These are phyloP conservation scores for Tragelaphus imberbis DNA, from an alignment of 2,113 vertebrate genomes.

Conservation along the genomic window DNA sequence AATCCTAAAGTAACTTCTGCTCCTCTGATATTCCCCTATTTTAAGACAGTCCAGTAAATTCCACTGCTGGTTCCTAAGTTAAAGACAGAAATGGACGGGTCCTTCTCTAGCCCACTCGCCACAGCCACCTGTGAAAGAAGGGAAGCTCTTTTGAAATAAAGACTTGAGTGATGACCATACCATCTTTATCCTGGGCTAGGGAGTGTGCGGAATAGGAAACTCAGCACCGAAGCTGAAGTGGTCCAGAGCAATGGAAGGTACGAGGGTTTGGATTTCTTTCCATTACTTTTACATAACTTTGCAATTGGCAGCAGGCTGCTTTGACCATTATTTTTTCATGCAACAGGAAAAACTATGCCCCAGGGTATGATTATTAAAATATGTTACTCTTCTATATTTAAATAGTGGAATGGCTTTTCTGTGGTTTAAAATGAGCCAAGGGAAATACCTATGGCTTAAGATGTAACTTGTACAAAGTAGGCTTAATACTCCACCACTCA, in stretches of 20 bases:
- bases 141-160: background rate
- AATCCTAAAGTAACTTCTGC: background rate
- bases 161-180: accelerated
- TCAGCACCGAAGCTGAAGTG: background rate
- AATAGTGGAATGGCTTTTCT: conserved; percentile 58
- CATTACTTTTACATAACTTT: conserved; percentile 50
- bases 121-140: background rate
- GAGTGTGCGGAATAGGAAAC: background rate
- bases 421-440: conserved; percentile 1
- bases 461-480: background rate
- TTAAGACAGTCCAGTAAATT: background rate
- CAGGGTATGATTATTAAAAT: conserved; percentile 59
- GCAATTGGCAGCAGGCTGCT: conserved; percentile 44
- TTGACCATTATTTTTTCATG: conserved; percentile 55
- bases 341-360: conserved; percentile 61
- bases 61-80: background rate
- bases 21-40: background rate
- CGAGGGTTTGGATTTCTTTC: background rate
- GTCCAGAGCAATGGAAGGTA: accelerated
- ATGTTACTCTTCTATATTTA: conserved; percentile 58
- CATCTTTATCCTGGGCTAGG: background rate
- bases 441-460: conserved; percentile 31
- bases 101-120: background rate
- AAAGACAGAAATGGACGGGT: background rate
- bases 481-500: background rate